Evolutionary conservation across 2,888 invertebrate species (phyloP).

Genomic region (Lottia scabra): DNA sequence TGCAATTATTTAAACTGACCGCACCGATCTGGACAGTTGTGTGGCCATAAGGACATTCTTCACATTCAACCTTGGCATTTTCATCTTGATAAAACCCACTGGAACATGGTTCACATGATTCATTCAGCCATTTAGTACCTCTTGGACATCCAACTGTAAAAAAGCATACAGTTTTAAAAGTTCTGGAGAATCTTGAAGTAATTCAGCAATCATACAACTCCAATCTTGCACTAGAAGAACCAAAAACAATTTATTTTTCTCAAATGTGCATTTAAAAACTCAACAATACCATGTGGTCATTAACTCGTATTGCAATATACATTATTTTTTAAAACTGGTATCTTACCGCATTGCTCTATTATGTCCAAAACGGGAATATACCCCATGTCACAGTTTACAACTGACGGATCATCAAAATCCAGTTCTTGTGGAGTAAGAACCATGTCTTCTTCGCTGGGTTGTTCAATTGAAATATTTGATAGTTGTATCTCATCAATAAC

Average conservation of each 20-base stretch:
- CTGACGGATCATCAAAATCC: not conserved
- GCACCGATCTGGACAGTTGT: conserved; percentile 4
- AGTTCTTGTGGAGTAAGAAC: not conserved
- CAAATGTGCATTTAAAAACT: too few relatives aligned
- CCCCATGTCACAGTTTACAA: not conserved
- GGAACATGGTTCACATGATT: conserved; percentile 10
- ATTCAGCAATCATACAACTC: too few relatives aligned
- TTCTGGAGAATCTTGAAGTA: too few relatives aligned
- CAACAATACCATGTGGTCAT: too few relatives aligned
- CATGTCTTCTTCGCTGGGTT: not conserved
- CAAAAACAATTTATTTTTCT: too few relatives aligned
- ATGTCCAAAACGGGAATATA: not conserved
- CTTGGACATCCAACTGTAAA: conserved; percentile 17
- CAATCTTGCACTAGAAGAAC: too few relatives aligned
- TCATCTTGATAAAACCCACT: conserved; percentile 13
- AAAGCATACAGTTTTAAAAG: not conserved
- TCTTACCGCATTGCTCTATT: too few relatives aligned
- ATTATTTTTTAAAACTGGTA: too few relatives aligned
- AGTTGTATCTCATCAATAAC: not conserved
- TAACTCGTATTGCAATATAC: too few relatives aligned
- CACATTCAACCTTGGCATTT: conserved; percentile 10
- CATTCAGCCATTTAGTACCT: conserved; percentile 3
- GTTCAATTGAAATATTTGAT: not conserved
- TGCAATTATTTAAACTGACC: not conserved
- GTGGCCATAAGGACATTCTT: conserved; percentile 5